Evolutionary conservation across 2,888 invertebrate species (phyloP).

Genomic region (Brenthis ino): DNA sequence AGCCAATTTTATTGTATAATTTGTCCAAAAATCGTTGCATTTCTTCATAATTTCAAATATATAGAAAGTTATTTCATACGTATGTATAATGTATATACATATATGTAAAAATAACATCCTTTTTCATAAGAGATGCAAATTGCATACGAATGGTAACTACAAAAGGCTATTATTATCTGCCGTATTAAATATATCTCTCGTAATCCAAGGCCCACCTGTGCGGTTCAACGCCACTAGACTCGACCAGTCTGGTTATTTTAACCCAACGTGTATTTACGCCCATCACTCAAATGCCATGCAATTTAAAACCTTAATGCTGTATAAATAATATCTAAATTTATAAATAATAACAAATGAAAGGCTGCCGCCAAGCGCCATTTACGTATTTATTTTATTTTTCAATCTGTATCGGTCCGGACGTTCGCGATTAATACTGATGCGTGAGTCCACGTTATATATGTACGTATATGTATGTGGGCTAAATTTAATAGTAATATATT

Average conservation of each 20-base stretch:
- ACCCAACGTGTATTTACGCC: slow-evolving; percentile 68
- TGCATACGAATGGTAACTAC: slow-evolving; percentile 17
- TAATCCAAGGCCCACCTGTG: slow-evolving; percentile 77
- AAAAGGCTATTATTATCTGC: slow-evolving; percentile 60
- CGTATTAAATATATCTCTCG: slow-evolving; percentile 75
- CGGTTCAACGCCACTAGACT: slow-evolving; percentile 76
- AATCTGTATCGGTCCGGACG: slow-evolving; percentile 67
- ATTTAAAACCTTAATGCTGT: slow-evolving; percentile 59
- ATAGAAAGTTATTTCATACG: too few relatives aligned
- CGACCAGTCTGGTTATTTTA: slow-evolving; percentile 72
- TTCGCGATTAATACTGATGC: slow-evolving; percentile 60
- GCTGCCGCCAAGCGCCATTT: slow-evolving; percentile 69
- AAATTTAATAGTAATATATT: too few relatives aligned
- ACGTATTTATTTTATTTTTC: slow-evolving; percentile 64
- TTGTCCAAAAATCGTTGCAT: too few relatives aligned
- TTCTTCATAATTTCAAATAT: too few relatives aligned
- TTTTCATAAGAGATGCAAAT: not conserved
- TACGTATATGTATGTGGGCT: not conserved
- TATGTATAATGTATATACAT: too few relatives aligned
- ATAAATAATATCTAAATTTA: slow-evolving; percentile 50
- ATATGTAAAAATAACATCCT: not conserved
- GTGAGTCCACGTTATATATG: not conserved
- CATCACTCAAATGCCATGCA: slow-evolving; percentile 58
- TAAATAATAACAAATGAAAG: slow-evolving; percentile 50
- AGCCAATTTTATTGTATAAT: too few relatives aligned